Base-by-base conservation (phyloP, 2,113 vertebrate genomes). In the Sebastes fasciatus region DNA sequence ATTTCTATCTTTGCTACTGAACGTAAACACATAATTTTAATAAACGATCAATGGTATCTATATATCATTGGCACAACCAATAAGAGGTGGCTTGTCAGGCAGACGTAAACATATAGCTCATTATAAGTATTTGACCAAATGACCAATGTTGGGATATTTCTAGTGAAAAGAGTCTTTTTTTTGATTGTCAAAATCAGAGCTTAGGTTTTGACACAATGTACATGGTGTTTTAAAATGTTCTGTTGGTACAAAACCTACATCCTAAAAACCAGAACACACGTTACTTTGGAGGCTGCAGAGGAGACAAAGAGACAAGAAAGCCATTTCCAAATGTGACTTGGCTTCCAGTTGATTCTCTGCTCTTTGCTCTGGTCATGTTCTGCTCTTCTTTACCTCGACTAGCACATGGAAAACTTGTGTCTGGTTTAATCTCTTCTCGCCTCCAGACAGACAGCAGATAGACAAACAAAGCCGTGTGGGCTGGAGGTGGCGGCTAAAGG, bases 401-500 rank as follows among this genome's bases (percentile, higher is more conserved):
- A 52, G 72, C 64, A 49, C 1, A 42, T 67, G 52, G n/a, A 79
- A 40, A 54, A 23, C 73, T 42, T 73, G 9, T 48, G 14, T 79
- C 57, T 67, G 73, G 4, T 83, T 77, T 63, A 68, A 72, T 86
- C 64, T 48, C 45, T 13, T 52, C 23, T 52, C 10, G 34, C 67
- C 40, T 16, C 4, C 77, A 69, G 67, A 76, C 62, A 76, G 70
- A 73, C 46, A 14, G 64, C 70, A 48, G 49, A 40, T 2, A 34
- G 48, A 46, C 43, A 54, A 65, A 52, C 19, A 42, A 21, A 2
- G 62, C 9, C 6, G 49, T 26, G 77, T 65, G 72, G 61, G 51
- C 48, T 17, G 23, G n/a, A 80, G 79, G 8, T 45, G 68, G 19
- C 11, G 66, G 40, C 55, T 26, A 87, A 83, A 85, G 82, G 85